These are phyloP conservation scores for Acrossocheilus fasciatus DNA, from an alignment of 2,797 vertebrate genomes.

Conservation along the genomic window DNA sequence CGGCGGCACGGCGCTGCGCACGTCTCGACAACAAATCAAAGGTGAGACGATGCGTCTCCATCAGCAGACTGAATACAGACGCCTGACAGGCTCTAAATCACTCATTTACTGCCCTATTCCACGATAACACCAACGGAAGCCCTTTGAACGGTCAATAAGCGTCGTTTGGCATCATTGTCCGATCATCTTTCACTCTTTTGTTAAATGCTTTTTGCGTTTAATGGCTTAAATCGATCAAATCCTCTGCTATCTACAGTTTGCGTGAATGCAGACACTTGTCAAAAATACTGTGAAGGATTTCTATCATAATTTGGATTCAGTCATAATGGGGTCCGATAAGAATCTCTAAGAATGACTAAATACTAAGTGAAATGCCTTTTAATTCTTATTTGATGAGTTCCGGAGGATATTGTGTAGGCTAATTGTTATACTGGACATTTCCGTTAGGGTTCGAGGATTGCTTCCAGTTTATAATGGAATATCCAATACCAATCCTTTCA, in stretches of 20 bases:
- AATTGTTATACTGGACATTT: neutral
- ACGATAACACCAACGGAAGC: constrained; percentile 73
- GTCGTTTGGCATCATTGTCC: constrained; percentile 28
- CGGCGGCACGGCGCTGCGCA: constrained; percentile 71
- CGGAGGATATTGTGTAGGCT: no score
- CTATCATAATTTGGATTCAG: neutral
- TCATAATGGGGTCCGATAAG: neutral
- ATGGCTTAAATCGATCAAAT: neutral
- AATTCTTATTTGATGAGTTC: neutral
- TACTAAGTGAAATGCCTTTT: neutral
- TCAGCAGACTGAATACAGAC: constrained; percentile 78
- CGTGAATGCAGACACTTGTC: neutral
- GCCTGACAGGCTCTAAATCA: constrained; percentile 81
- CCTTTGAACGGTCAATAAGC: constrained; percentile 72
- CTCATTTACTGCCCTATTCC: constrained; percentile 82
- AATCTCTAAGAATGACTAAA: neutral
- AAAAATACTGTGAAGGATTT: neutral
- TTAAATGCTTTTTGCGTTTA: neutral
- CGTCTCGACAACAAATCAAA: constrained; percentile 81
- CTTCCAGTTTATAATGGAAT: neutral
- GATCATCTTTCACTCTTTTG: constrained; percentile 15
- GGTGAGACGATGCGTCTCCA: constrained; percentile 84
- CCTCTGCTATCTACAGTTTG: neutral
- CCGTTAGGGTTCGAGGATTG: neutral
- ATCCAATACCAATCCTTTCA: neutral